Percentiles rank a stretch among this genome's conserved stretches.
These are phyloP conservation scores for Heliconius hewitsoni DNA, from an alignment of 1,140 invertebrate species.

Conservation along the genomic window DNA sequence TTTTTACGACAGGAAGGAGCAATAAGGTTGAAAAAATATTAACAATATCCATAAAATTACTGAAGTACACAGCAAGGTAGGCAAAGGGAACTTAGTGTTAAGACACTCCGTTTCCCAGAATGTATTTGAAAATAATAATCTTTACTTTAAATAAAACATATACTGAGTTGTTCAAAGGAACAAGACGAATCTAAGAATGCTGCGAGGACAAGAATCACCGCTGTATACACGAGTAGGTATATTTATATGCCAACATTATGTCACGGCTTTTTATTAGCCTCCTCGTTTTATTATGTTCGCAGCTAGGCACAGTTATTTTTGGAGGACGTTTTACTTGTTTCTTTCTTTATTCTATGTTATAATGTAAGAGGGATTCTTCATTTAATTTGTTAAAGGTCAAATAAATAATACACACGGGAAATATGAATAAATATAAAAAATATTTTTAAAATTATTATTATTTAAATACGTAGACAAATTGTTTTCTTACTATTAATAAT, in stretches of 20 bases:
- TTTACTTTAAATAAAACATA: not conserved
- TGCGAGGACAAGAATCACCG: slow-evolving; percentile 26
- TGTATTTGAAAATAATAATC: not conserved
- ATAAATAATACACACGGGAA: not conserved
- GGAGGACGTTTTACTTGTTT: slow-evolving; percentile 50
- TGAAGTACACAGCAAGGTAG: too few relatives aligned
- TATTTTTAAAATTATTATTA: too few relatives aligned
- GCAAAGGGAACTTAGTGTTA: too few relatives aligned
- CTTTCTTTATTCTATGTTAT: not conserved
- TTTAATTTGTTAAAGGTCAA: not conserved
- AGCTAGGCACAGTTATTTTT: slow-evolving; percentile 61
- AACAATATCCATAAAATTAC: not conserved
- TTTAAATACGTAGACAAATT: too few relatives aligned
- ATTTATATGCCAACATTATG: slow-evolving; percentile 40
- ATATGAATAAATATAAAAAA: not conserved
- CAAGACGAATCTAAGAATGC: slow-evolving; percentile 25
- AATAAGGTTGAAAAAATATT: not conserved
- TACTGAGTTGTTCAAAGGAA: not conserved
- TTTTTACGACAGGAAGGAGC: not conserved
- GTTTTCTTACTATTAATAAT: too few relatives aligned
- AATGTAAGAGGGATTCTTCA: not conserved
- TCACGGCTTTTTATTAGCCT: slow-evolving; percentile 55
- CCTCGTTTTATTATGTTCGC: slow-evolving; percentile 57
- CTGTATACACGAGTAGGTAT: not conserved
- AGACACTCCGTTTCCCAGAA: not conserved